Conservation (phyloP, 2,888 invertebrate genomes). For the Lysandra coridon region DNA sequence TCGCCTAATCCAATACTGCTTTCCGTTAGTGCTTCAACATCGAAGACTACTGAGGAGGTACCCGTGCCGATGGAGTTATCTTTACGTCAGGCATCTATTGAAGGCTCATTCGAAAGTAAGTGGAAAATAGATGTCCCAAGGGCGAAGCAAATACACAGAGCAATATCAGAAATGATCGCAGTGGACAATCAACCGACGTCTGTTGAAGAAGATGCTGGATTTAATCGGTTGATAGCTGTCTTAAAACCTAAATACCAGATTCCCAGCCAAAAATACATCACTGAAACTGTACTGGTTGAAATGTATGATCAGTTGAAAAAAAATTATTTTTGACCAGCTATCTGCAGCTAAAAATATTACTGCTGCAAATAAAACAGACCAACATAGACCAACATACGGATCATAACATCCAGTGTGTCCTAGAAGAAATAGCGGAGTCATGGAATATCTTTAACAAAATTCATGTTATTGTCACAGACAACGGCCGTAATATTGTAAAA, state of each 20-base stretch:
- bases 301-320: not conserved
- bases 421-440: too few relatives aligned
- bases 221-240: not conserved
- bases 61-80: not conserved
- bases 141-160: not conserved
- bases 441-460: too few relatives aligned
- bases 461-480: too few relatives aligned
- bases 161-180: not conserved
- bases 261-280: not conserved
- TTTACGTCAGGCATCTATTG: not conserved
- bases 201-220: not conserved
- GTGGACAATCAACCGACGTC: not conserved
- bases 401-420: too few relatives aligned
- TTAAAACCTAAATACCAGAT: not conserved
- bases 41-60: not conserved
- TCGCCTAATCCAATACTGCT: not conserved
- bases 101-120: not conserved
- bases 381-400: too few relatives aligned
- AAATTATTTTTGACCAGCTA: not conserved
- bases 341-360: not conserved
- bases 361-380: too few relatives aligned
- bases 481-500: constrained; percentile 29
- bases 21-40: not conserved
- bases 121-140: not conserved
- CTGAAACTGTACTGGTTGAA: not conserved